Evolutionary conservation across 1,140 invertebrate species (phyloP).

Genomic region (Heterodera schachtii): DNA sequence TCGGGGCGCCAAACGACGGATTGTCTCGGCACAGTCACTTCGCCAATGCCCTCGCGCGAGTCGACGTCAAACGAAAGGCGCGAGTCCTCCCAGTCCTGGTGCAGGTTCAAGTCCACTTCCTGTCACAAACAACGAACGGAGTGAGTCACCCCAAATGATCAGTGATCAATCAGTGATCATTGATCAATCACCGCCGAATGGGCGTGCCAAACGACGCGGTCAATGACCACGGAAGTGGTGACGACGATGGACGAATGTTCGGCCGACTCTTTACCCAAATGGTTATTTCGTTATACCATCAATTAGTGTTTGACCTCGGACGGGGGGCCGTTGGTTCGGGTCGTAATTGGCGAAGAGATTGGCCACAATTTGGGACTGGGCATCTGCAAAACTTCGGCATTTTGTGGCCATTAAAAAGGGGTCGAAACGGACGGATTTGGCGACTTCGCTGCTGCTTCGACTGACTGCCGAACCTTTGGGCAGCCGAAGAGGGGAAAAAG

Average conservation of each 20-base stretch:
- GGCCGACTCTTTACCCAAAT: slow-evolving; percentile 49
- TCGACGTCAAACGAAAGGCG: slow-evolving; percentile 62
- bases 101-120: slow-evolving; percentile 59
- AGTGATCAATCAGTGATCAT: not conserved
- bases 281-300: not conserved
- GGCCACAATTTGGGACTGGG: slow-evolving; percentile 48
- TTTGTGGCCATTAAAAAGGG: slow-evolving; percentile 7
- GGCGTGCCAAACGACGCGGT: slow-evolving; percentile 54
- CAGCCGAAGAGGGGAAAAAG: not conserved
- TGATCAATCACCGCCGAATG: slow-evolving; percentile 37
- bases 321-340: slow-evolving; percentile 50
- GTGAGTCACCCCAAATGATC: not conserved
- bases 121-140: slow-evolving; percentile 29
- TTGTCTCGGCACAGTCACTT: slow-evolving; percentile 50
- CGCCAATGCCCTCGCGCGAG: slow-evolving; percentile 53
- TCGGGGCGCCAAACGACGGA: slow-evolving; percentile 57
- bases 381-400: slow-evolving; percentile 26
- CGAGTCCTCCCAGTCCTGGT: slow-evolving; percentile 61
- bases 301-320: slow-evolving; percentile 44
- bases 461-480: slow-evolving; percentile 2
- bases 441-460: slow-evolving; percentile 21
- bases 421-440: slow-evolving; percentile 12
- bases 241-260: slow-evolving; percentile 61
- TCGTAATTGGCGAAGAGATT: slow-evolving; percentile 57
- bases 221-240: slow-evolving; percentile 57